Evolutionary conservation across 2,797 vertebrate species (phyloP).

Genomic region (Premnoplex brunnescens): DNA sequence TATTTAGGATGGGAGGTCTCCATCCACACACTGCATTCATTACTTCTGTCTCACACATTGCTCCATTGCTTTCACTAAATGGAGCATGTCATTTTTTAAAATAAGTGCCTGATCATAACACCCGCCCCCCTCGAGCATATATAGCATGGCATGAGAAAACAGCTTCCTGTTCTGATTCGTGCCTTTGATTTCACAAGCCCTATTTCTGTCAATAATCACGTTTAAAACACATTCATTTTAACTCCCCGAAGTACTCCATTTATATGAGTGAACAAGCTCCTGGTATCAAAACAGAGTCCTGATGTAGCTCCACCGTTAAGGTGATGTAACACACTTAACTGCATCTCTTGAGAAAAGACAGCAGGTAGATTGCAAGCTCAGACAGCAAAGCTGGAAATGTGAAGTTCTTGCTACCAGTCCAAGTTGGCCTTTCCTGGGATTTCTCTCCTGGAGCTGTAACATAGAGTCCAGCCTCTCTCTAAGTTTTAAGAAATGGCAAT

Average conservation of each 20-base stretch:
- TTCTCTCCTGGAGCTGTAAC: background rate
- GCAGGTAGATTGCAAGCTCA: background rate
- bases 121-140: background rate
- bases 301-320: background rate
- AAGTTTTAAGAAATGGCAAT: background rate
- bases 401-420: background rate
- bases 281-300: background rate
- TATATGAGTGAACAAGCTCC: background rate
- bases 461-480: background rate
- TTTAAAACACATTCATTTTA: background rate
- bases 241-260: background rate
- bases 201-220: conserved; percentile 18
- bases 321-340: background rate
- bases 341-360: background rate
- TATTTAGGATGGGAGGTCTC: background rate
- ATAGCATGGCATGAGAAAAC: background rate
- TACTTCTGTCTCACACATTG: background rate
- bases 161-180: background rate
- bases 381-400: background rate
- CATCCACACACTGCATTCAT: background rate
- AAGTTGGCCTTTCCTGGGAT: background rate
- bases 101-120: background rate
- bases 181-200: conserved; percentile 16
- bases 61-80: conserved; percentile 29
- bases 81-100: background rate